These are phyloP conservation scores for Drosophila glabriapex DNA, from an alignment of 2,888 invertebrate species.

Conservation along the genomic window DNA sequence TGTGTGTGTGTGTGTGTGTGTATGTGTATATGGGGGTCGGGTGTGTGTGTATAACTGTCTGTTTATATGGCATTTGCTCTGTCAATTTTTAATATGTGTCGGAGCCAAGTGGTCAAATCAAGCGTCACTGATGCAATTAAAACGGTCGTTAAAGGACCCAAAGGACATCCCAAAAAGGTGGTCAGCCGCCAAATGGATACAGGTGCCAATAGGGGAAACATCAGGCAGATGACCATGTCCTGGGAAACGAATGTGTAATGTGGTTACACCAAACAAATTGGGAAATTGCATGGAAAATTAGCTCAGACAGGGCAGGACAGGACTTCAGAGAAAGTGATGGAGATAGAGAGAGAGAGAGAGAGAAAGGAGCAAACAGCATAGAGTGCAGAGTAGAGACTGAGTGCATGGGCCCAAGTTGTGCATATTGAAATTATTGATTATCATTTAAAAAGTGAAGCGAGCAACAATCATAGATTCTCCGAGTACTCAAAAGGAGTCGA, in stretches of 20 bases:
- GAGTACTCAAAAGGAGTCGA: not conserved
- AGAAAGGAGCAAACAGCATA: not conserved
- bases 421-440: not conserved
- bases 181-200: slow-evolving; percentile 10
- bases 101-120: slow-evolving; percentile 70
- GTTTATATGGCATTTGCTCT: slow-evolving; percentile 35
- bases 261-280: slow-evolving; percentile 1
- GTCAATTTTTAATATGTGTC: slow-evolving; percentile 60
- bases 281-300: slow-evolving; percentile 77
- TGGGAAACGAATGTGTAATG: slow-evolving; percentile 1
- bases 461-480: not conserved
- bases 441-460: not conserved
- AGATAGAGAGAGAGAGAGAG: not conserved
- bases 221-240: not conserved
- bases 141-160: slow-evolving; percentile 36
- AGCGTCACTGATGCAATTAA: slow-evolving; percentile 77
- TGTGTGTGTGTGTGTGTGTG: not conserved
- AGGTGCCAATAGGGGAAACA: not conserved
- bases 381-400: not conserved
- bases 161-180: slow-evolving; percentile 12
- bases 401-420: not conserved
- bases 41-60: slow-evolving; percentile 1
- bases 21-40: slow-evolving; percentile 7
- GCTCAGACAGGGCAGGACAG: slow-evolving; percentile 35
- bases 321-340: not conserved